Conservation (phyloP, 2,113 vertebrate species). For the Bettongia penicillata region DNA sequence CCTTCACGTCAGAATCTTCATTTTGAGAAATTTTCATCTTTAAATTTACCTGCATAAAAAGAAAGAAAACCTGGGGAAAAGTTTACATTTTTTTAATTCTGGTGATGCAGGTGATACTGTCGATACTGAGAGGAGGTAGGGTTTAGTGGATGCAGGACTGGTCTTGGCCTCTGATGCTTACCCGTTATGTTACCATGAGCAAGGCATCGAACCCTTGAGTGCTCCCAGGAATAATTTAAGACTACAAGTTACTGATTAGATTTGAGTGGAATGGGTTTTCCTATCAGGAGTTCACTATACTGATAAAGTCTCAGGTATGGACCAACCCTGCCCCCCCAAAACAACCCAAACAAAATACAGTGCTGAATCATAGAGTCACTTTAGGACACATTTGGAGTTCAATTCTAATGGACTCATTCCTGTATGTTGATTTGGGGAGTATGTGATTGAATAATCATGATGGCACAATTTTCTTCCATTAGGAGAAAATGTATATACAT, state of each 20-base stretch:
- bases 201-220: not conserved
- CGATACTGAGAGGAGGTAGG: not conserved
- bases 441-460: not conserved
- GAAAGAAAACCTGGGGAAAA: not conserved
- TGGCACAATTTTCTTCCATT: slow-evolving; percentile 11
- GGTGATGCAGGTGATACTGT: not conserved
- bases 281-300: not conserved
- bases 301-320: not conserved
- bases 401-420: not conserved
- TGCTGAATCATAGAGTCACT: not conserved
- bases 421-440: not conserved
- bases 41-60: not conserved
- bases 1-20: not conserved
- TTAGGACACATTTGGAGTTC: not conserved
- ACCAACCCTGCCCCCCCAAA: too few species aligned
- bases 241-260: not conserved
- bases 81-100: not conserved
- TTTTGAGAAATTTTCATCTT: not conserved
- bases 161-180: not conserved
- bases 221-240: not conserved
- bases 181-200: not conserved
- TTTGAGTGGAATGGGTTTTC: not conserved
- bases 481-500: not conserved
- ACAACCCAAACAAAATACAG: not conserved
- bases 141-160: not conserved